A percentile compares a stretch with the other conserved stretches of the same genome.
Evolutionary conservation across 2,797 vertebrate genomes (phyloP).

Genomic region (Xiphophorus birchmanni): DNA sequence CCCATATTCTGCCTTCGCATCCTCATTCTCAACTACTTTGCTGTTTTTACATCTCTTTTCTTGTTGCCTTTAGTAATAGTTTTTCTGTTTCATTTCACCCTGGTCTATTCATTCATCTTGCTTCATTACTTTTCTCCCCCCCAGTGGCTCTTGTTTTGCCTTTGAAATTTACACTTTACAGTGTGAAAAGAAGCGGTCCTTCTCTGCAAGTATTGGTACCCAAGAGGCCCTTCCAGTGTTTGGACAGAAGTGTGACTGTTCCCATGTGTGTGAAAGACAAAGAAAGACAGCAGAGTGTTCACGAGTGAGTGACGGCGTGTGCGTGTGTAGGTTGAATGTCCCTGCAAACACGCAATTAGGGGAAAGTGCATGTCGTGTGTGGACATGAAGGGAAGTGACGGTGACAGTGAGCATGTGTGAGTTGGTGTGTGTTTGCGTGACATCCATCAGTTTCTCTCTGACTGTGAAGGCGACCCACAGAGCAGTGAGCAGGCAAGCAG

Average conservation of each 20-base stretch:
- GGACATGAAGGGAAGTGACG: conserved; percentile 34
- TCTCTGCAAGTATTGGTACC: conserved; percentile 32
- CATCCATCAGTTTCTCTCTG: conserved; percentile 61
- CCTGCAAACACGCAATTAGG: conserved; percentile 22
- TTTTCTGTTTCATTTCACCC: conserved; percentile 11
- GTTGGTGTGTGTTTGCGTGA: conserved; percentile 30
- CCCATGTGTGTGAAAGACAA: conserved; percentile 4
- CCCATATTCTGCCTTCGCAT: background rate
- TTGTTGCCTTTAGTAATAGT: conserved; percentile 10
- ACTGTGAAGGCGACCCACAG: conserved; percentile 63
- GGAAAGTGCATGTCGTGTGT: conserved; percentile 34
- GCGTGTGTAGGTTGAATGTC: background rate
- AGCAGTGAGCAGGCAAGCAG: conserved; percentile 62
- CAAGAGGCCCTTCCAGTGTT: conserved; percentile 21
- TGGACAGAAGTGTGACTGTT: conserved; percentile 6
- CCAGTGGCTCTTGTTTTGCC: conserved; percentile 40
- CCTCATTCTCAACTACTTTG: background rate
- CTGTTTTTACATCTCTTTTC: background rate
- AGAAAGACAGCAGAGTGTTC: conserved; percentile 23
- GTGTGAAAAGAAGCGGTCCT: conserved; percentile 57
- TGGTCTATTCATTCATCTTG: conserved; percentile 8
- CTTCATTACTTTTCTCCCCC: background rate
- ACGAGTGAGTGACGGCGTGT: conserved; percentile 5
- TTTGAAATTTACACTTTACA: conserved; percentile 53
- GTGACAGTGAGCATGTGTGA: conserved; percentile 13